A percentile compares a stretch with the other conserved stretches of the same genome.
Evolutionary conservation across 2,113 vertebrate genomes (phyloP).

Genomic region (Cheilinus undulatus): DNA sequence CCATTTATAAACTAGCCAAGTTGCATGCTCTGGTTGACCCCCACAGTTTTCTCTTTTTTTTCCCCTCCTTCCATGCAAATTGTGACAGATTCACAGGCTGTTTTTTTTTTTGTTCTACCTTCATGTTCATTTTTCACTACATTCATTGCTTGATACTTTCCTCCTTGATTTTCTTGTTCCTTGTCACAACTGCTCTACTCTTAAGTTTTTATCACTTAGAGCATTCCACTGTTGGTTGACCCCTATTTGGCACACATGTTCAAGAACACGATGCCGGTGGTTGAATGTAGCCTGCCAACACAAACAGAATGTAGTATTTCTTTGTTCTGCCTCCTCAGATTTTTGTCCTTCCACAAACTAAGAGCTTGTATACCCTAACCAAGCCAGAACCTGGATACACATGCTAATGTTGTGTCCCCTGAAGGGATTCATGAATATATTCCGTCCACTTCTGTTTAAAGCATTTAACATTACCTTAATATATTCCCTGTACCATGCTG

Average conservation of each 20-base stretch:
- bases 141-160: neutral
- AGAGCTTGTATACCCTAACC: conserved; percentile 7
- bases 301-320: conserved; percentile 39
- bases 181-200: conserved; percentile 15
- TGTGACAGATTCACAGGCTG: conserved; percentile 14
- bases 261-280: conserved; percentile 41
- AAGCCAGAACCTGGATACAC: conserved; percentile 33
- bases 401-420: conserved; percentile 35
- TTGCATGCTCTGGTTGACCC: conserved; percentile 11
- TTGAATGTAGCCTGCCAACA: conserved; percentile 44
- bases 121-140: neutral
- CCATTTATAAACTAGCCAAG: conserved; percentile 16
- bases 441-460: conserved; percentile 42
- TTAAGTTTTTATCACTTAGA: conserved; percentile 49
- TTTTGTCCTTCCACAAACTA: conserved; percentile 34
- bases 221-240: conserved; percentile 39
- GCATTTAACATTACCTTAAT: conserved; percentile 38
- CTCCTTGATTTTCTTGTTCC: neutral
- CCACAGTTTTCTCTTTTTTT: conserved; percentile 52
- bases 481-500: conserved; percentile 27
- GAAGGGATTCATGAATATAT: conserved; percentile 63
- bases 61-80: conserved; percentile 79
- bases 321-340: conserved; percentile 48
- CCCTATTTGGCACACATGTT: conserved; percentile 40
- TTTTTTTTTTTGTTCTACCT: neutral